Percentiles rank a stretch among this genome's conserved stretches.
These are phyloP conservation scores for Temnothorax nylanderi DNA, from an alignment of 1,140 invertebrate genomes.

Conservation along the genomic window DNA sequence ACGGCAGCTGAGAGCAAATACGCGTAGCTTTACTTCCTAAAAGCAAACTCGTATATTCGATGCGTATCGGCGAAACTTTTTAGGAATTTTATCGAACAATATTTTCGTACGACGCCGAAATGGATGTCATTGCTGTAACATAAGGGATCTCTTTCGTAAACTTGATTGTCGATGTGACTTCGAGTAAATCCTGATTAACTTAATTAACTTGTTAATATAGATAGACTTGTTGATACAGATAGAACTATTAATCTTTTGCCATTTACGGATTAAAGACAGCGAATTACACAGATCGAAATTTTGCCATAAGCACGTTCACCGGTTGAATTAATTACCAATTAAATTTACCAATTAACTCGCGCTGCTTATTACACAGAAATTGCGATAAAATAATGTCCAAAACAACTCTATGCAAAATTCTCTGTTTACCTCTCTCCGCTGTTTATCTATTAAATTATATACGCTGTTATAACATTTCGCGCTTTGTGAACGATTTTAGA, in stretches of 20 bases:
- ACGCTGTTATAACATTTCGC: neutral
- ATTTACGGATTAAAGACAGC: neutral
- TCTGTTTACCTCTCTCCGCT: neutral
- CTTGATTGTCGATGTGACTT: neutral
- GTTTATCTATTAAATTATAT: neutral
- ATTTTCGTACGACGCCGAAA: neutral
- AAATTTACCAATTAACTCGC: neutral
- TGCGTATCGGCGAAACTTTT: neutral
- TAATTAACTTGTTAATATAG: too few species aligned
- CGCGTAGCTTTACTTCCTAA: constrained; percentile 33
- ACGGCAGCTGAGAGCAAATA: constrained; percentile 34
- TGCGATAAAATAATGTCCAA: neutral
- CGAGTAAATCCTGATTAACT: neutral
- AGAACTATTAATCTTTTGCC: neutral
- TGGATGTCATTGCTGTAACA: neutral
- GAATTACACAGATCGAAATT: neutral
- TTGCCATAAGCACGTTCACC: neutral
- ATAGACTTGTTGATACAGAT: neutral
- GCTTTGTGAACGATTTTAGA: neutral
- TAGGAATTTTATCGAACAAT: neutral
- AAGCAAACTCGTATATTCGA: neutral
- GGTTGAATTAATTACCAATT: constrained; percentile 8
- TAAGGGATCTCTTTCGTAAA: neutral
- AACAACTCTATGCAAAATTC: neutral
- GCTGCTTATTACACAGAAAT: neutral